Base-by-base conservation (phyloP, 2,888 invertebrate genomes). In the Adela reaumurella region DNA sequence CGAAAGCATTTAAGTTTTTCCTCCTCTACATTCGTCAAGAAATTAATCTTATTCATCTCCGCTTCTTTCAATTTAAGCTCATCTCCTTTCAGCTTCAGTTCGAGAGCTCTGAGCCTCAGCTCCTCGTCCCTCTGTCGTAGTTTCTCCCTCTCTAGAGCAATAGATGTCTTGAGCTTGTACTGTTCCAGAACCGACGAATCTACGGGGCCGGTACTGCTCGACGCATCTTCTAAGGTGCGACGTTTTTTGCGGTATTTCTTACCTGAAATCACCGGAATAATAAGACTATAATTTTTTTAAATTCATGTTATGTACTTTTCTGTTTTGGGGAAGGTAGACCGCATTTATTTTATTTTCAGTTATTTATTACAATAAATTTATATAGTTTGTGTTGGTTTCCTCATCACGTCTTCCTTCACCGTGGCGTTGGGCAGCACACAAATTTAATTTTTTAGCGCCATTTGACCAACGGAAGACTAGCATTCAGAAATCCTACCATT, bases 11-110 rank as follows among this genome's bases (percentile, higher is more conserved):
- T 65, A 0, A 65, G 47, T 53, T 65, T 65, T 48, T 65, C 65
- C 24, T 65, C 65, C 46, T 65, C 65, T 47, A 65, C 56, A 47
- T 55, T 63, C 14, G 64, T 64, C 42, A 64, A 54, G 52, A 63
- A 61, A 24, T 64, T 65, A 4, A 65, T 61, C 57, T 65, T 65
- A 43, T 62, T 62, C 61, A 65, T 65, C 50, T 65, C 65, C 5
- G 58, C 57, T 52, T 65, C 65, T 47, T 64, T 63, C 48, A 64
- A 49, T 55, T 57, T 59, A 48, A 65, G 54, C 44, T 65, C 65
- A 43, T 65, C 64, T 54, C 61, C 63, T 56, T 63, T 65, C 1
- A 65, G 50, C 28, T 65, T 65, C 43, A 65, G 50, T 47, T 65
- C 65, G 24, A 65, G 48, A 14, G 65, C 65, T 55, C 57, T 58